These are phyloP conservation scores for Apocrypta bakeri DNA, from an alignment of 1,140 invertebrate genomes.

Conservation along the genomic window DNA sequence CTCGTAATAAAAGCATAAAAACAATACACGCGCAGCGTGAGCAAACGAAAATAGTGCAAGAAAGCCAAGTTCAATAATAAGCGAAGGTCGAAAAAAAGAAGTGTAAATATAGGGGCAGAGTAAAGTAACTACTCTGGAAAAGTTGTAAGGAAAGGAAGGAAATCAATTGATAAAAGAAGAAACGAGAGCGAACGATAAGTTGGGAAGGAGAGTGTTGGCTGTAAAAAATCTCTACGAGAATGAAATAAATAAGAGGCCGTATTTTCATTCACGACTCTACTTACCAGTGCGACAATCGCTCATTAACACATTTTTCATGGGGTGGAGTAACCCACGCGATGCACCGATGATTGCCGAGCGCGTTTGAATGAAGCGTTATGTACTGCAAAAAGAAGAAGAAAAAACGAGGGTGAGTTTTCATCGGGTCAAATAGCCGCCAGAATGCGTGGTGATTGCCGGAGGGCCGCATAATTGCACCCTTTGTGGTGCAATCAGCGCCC, in stretches of 20 bases:
- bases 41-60: not conserved
- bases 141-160: not conserved
- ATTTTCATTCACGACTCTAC: constrained; percentile 60
- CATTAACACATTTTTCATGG: constrained; percentile 72
- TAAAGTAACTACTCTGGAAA: not conserved
- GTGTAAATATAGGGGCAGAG: not conserved
- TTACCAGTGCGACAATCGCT: constrained; percentile 69
- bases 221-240: constrained; percentile 11
- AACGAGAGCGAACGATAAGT: too few relatives aligned
- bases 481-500: constrained; percentile 75
- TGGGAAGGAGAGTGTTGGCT: not conserved
- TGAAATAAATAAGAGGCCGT: constrained; percentile 55
- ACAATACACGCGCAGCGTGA: not conserved
- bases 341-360: constrained; percentile 25
- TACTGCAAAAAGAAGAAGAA: constrained; percentile 28
- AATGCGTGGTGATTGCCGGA: constrained; percentile 75
- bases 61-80: constrained; percentile 1
- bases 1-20: not conserved
- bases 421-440: constrained; percentile 71
- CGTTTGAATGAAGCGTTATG: not conserved
- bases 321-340: not conserved
- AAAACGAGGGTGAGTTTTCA: constrained; percentile 41
- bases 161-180: constrained; percentile 3
- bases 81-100: not conserved
- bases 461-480: constrained; percentile 76